phyloP scores from a whole-genome alignment of 2,888 invertebrate genomes.

The Nymphalis c-album region DNA sequence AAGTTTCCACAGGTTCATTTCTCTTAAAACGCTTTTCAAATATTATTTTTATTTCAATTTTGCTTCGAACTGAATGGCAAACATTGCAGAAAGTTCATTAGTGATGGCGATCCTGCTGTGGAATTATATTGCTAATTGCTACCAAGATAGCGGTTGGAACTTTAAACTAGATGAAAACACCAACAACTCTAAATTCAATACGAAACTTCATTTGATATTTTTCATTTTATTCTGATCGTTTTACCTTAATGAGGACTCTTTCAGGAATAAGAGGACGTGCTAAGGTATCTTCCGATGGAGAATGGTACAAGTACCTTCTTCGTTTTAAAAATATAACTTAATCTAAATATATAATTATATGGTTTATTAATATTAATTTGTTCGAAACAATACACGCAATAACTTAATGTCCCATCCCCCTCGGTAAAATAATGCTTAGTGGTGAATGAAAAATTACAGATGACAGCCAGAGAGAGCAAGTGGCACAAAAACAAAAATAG shows the following conservation, averaged over 20 bases:
- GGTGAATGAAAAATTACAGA: too few species aligned
- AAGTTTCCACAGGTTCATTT: background rate
- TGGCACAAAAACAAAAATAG: too few species aligned
- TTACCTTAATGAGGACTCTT: conserved; percentile 1
- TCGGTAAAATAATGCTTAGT: too few species aligned
- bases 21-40: conserved; percentile 5
- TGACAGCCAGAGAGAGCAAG: too few species aligned
- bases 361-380: too few species aligned
- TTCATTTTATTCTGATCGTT: background rate
- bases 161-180: background rate
- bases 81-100: conserved; percentile 4
- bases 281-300: background rate
- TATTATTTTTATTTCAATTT: background rate
- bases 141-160: background rate
- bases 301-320: too few species aligned
- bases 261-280: background rate
- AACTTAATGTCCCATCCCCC: too few species aligned
- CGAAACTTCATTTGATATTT: conserved; percentile 9
- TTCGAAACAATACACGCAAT: too few species aligned
- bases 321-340: too few species aligned
- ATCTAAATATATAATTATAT: too few species aligned
- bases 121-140: conserved; percentile 21
- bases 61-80: background rate
- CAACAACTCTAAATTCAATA: conserved; percentile 1
- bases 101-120: background rate